Evolutionary conservation across 2,113 vertebrate genomes (phyloP), one percentile per base, ranked within the genome.

Genomic region (Urocynchramus pylzowi): DNA sequence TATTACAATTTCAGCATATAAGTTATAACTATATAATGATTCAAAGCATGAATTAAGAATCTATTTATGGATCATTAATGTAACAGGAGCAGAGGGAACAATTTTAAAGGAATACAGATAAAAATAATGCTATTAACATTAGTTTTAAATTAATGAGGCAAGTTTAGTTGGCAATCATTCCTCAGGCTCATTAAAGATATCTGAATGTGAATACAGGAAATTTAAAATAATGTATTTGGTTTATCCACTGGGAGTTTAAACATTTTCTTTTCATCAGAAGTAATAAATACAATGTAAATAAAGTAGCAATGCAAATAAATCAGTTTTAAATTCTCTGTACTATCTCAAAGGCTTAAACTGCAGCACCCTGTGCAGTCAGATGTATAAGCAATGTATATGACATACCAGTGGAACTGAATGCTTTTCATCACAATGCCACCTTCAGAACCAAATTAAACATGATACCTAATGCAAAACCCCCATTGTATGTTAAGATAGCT

Each of bases 61-160:
- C 56, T 93, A 78, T 78, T 88, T 86, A 79, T 68, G 68, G 33
- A 78, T 75, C 57, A 82, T 45, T 31, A 87, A 93, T 89, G 78
- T 84, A 81, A 95, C 47, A 87, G 47, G 41, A 90, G 47, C 64
- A 89, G 35, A 56, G 83, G 84, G 89, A 93, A 92, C 23, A 92
- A 84, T 70, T 92, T 86, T 68, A 60, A 92, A 88, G 47, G 31
- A 90, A 84, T 49, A 78, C 17, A 78, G 57, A 89, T 74, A 74
- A 81, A 94, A 95, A 90, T 61, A 93, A 90, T 68, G n/a, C 20
- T 49, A 60, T 91, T 89, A 87, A 52, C 24, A 44, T 82, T 42
- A 64, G 10, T 75, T 84, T 84, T 86, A 91, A 74, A 68, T 78
- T 92, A 94, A 94, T 56, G n/a, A 95, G 69, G 21, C 52, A 90